A percentile compares a stretch with the other conserved stretches of the same genome.
phyloP scores from a whole-genome alignment of 2,797 vertebrate genomes.

The Sebastes itinus region DNA sequence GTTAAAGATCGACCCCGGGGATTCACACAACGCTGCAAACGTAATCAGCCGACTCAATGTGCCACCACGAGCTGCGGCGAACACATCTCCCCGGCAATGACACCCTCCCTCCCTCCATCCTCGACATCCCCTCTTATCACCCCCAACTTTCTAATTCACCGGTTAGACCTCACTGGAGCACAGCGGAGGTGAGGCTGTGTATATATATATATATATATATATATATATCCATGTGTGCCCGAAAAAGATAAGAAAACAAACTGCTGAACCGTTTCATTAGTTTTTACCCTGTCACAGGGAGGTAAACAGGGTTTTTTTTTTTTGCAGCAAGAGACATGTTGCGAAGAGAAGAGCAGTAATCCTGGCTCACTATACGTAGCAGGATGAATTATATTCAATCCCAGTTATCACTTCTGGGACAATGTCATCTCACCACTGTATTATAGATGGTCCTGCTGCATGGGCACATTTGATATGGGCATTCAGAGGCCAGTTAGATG shows the following conservation, averaged over 20 bases:
- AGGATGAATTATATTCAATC: constrained; percentile 43
- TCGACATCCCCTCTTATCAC: constrained; percentile 42
- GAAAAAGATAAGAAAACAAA: constrained; percentile 63
- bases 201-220: neutral
- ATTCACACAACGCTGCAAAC: constrained; percentile 65
- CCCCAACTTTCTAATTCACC: constrained; percentile 46
- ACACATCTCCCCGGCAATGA: constrained; percentile 39
- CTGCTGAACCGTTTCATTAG: constrained; percentile 44
- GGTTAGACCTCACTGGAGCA: constrained; percentile 45
- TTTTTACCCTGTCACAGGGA: constrained; percentile 17
- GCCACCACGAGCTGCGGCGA: constrained; percentile 50
- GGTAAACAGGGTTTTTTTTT: constrained; percentile 8
- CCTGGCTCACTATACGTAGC: constrained; percentile 16
- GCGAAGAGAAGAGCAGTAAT: constrained; percentile 42
- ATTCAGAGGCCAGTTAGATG: constrained; percentile 40
- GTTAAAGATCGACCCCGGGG: constrained; percentile 53
- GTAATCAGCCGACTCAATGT: constrained; percentile 64
- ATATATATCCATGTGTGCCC: constrained; percentile 34
- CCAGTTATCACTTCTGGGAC: constrained; percentile 62
- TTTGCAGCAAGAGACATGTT: constrained; percentile 21
- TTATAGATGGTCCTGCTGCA: constrained; percentile 62
- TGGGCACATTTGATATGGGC: constrained; percentile 53
- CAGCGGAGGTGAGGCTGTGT: constrained; percentile 29
- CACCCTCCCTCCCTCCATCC: constrained; percentile 18
- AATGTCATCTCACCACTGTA: constrained; percentile 50